Evolutionary conservation across 1,140 invertebrate species (phyloP).

Genomic region (Lepidurus arcticus): DNA sequence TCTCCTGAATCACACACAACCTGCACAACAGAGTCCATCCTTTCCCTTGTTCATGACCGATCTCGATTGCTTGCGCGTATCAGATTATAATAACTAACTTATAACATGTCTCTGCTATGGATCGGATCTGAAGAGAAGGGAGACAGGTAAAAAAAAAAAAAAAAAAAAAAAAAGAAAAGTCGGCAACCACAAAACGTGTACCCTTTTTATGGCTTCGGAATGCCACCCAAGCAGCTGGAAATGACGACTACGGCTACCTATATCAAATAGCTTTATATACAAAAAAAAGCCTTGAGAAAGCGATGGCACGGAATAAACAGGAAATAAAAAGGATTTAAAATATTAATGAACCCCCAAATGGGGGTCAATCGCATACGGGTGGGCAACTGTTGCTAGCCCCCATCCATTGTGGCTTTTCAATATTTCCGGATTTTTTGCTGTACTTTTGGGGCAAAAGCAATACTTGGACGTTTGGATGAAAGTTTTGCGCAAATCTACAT

Average conservation of each 20-base stretch:
- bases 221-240: conserved; percentile 13
- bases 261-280: conserved; percentile 2
- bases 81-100: conserved; percentile 19
- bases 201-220: conserved; percentile 18
- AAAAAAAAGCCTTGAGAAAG: neutral
- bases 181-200: conserved; percentile 17
- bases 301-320: neutral
- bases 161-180: neutral
- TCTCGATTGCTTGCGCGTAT: neutral
- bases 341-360: neutral
- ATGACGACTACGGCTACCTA: conserved; percentile 3
- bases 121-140: neutral
- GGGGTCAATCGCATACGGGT: too few species aligned
- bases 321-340: neutral
- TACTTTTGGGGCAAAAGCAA: too few species aligned
- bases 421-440: too few species aligned
- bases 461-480: too few species aligned
- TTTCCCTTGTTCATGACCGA: neutral
- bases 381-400: too few species aligned
- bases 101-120: conserved; percentile 14
- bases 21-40: neutral
- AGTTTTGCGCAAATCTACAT: too few species aligned
- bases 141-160: neutral
- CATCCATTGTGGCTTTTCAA: too few species aligned
- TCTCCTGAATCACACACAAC: neutral